A percentile compares a stretch with the other conserved stretches of the same genome.
phyloP scores from a whole-genome alignment of 2,113 vertebrate species.

The Corvus moneduloides region DNA sequence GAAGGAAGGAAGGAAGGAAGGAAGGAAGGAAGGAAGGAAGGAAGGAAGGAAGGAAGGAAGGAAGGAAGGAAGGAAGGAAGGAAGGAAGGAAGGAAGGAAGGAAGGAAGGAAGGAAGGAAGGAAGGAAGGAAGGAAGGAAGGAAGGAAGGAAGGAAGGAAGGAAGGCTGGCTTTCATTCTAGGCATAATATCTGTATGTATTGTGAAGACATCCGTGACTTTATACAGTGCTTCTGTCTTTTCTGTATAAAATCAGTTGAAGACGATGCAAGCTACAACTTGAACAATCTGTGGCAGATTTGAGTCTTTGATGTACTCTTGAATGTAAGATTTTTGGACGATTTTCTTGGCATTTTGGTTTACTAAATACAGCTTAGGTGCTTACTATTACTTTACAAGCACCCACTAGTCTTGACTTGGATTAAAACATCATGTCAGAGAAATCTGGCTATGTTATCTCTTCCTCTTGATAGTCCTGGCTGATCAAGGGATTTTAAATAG shows the following conservation, averaged over 20 bases:
- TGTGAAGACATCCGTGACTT: neutral
- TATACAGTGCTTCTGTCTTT: neutral
- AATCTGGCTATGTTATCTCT: neutral
- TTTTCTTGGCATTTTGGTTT: neutral
- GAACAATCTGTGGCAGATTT: neutral
- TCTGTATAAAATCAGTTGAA: neutral
- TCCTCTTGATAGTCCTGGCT: neutral
- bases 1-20: neutral
- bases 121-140: neutral
- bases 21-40: neutral
- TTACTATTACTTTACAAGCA: neutral
- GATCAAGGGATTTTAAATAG: neutral
- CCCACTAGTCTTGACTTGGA: neutral
- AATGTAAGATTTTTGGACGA: neutral
- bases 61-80: neutral
- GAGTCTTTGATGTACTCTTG: neutral
- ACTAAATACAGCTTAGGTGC: neutral
- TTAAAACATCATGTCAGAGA: neutral
- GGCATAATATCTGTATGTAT: neutral
- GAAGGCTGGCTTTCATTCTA: neutral
- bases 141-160: neutral
- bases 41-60: neutral
- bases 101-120: neutral
- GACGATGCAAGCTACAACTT: neutral
- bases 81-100: neutral